Conservation (phyloP, 2,113 vertebrate species). For the Embiotoca jacksoni region DNA sequence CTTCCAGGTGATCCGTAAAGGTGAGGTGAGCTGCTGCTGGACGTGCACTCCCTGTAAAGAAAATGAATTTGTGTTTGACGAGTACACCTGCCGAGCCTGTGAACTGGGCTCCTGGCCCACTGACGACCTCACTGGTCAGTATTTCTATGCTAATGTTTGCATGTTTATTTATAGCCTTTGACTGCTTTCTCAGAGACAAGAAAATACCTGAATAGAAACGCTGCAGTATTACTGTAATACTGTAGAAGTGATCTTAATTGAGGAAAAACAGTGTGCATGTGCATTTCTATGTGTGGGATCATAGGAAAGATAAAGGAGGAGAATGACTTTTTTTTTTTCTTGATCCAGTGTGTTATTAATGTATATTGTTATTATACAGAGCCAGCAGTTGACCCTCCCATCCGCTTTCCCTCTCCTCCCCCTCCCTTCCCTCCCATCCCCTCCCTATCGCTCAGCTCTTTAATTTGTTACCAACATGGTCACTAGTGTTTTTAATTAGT, state of each 20-base stretch:
- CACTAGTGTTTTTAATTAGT: constrained; percentile 71
- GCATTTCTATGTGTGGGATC: constrained; percentile 7
- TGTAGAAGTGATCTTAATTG: neutral
- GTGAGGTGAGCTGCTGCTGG: constrained; percentile 99
- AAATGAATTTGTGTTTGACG: constrained; percentile 95
- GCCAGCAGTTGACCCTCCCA: neutral
- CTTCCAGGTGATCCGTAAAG: constrained; percentile 96
- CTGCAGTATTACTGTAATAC: neutral
- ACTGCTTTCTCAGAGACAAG: neutral
- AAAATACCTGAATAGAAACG: neutral
- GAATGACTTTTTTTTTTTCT: constrained; percentile 9
- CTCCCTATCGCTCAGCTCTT: constrained; percentile 31
- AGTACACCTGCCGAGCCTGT: constrained; percentile 96
- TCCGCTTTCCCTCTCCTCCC: neutral
- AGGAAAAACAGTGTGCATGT: neutral
- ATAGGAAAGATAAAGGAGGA: neutral
- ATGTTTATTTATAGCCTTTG: neutral
- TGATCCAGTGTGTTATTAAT: constrained; percentile 21
- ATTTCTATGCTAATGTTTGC: constrained; percentile 12
- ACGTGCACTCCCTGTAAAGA: constrained; percentile 98
- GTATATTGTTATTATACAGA: constrained; percentile 21
- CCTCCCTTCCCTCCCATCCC: neutral
- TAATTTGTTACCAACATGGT: constrained; percentile 60
- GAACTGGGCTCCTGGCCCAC: constrained; percentile 96
- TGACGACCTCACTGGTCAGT: constrained; percentile 91